Evolutionary conservation across 2,888 invertebrate species (phyloP).

Genomic region (Cosmorhoe ocellata): DNA sequence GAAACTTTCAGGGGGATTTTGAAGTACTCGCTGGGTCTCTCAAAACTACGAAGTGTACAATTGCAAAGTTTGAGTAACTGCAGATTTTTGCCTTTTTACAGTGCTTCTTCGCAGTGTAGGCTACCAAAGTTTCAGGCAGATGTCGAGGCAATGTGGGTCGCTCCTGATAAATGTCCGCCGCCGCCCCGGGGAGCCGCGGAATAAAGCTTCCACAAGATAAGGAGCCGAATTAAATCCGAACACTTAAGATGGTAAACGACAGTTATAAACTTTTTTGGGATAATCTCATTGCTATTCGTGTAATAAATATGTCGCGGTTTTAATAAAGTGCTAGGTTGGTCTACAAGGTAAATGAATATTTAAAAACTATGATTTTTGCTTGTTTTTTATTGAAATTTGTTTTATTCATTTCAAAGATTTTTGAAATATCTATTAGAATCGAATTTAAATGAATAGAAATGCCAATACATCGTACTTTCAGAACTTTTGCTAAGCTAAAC

Average conservation of each 20-base stretch:
- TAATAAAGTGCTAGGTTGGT: constrained; percentile 8
- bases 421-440: no score
- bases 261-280: constrained; percentile 37
- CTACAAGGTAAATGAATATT: no score
- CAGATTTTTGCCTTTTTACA: background rate
- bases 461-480: constrained; percentile 44
- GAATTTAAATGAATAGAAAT: no score
- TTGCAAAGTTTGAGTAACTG: no score
- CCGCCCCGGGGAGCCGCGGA: constrained; percentile 56
- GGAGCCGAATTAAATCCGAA: constrained; percentile 49
- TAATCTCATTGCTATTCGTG: constrained; percentile 33
- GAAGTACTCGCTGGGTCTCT: no score
- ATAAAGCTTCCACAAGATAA: constrained; percentile 59
- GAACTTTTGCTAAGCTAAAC: constrained; percentile 51
- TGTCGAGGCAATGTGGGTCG: constrained; percentile 70
- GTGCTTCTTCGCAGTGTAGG: constrained; percentile 22
- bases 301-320: constrained; percentile 22
- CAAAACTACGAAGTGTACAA: no score
- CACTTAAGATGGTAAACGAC: constrained; percentile 45
- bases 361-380: no score
- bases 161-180: constrained; percentile 67
- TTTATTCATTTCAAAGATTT: no score
- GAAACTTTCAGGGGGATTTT: no score
- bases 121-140: constrained; percentile 17
- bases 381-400: no score